These are phyloP conservation scores for Lepas anatifera DNA, from an alignment of 2,888 invertebrate genomes.

Conservation along the genomic window DNA sequence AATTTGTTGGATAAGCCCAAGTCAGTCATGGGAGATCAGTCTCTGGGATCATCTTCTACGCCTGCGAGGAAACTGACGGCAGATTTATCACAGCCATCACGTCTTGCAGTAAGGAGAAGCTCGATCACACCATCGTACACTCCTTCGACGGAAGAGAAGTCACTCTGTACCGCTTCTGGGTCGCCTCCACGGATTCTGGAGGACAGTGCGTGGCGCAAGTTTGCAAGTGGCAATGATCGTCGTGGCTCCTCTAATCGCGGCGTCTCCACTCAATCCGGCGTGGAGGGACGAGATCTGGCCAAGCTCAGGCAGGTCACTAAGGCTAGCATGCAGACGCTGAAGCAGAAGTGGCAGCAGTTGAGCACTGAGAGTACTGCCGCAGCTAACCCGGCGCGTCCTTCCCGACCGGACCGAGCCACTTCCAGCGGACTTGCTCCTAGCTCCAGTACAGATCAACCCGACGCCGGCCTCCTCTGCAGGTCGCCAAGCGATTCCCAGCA, in stretches of 20 bases:
- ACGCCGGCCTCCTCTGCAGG: too few species aligned
- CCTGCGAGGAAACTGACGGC: too few species aligned
- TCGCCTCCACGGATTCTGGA: neutral
- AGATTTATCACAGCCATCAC: too few species aligned
- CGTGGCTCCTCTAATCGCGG: neutral
- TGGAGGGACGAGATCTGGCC: conserved; percentile 21
- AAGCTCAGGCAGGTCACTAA: neutral
- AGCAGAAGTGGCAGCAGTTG: conserved; percentile 32
- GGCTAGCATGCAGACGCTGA: conserved; percentile 31
- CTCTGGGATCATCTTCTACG: too few species aligned
- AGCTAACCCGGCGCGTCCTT: conserved; percentile 17
- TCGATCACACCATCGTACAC: too few species aligned
- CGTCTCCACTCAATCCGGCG: neutral
- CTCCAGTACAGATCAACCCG: conserved; percentile 16
- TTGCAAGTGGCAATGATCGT: conserved; percentile 14
- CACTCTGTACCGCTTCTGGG: neutral
- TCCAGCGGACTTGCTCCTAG: conserved; percentile 1
- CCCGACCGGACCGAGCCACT: neutral
- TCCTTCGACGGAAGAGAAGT: neutral
- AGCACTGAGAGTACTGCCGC: conserved; percentile 17
- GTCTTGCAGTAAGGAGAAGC: too few species aligned
- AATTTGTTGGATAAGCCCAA: too few species aligned
- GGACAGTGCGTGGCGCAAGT: neutral
- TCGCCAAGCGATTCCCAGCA: neutral
- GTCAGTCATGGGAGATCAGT: too few species aligned